These are phyloP conservation scores for Dendrocincla tyrannina DNA, from an alignment of 2,797 vertebrate species.

Conservation along the genomic window DNA sequence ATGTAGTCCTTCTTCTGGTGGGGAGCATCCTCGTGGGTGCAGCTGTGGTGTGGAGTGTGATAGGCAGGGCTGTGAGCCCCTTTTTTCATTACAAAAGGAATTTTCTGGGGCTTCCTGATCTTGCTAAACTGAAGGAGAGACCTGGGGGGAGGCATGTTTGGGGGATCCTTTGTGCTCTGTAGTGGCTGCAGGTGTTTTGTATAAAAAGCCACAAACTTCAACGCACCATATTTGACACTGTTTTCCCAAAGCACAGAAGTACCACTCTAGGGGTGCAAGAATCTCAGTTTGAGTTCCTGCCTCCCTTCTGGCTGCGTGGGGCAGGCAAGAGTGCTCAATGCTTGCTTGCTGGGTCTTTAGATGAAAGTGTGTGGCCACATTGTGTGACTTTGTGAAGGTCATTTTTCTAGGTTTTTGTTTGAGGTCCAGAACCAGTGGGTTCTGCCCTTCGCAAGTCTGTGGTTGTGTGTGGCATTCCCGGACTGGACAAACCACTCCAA, in stretches of 20 bases:
- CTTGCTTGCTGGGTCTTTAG: background rate
- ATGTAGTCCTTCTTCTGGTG: fast-evolving
- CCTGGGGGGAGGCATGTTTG: no score
- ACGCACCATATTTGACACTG: fast-evolving
- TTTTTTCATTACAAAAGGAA: background rate
- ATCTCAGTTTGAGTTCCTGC: background rate
- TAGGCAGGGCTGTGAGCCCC: fast-evolving
- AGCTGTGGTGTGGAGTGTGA: background rate
- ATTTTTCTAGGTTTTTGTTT: background rate
- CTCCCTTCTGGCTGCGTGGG: fast-evolving
- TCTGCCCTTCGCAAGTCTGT: background rate
- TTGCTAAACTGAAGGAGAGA: background rate
- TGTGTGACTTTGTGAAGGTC: background rate
- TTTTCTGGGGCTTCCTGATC: background rate
- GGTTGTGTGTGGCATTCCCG: fast-evolving
- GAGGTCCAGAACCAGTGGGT: background rate
- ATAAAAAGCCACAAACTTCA: background rate
- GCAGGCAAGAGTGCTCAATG: fast-evolving
- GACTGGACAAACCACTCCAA: background rate
- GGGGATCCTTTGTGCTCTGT: background rate
- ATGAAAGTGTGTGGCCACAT: fast-evolving
- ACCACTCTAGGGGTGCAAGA: background rate
- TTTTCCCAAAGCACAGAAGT: background rate
- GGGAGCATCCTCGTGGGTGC: fast-evolving
- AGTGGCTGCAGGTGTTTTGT: background rate